Percentiles rank a stretch among this genome's conserved stretches.
Conservation (phyloP, 2,888 invertebrate genomes). For the Callinectes sapidus region DNA sequence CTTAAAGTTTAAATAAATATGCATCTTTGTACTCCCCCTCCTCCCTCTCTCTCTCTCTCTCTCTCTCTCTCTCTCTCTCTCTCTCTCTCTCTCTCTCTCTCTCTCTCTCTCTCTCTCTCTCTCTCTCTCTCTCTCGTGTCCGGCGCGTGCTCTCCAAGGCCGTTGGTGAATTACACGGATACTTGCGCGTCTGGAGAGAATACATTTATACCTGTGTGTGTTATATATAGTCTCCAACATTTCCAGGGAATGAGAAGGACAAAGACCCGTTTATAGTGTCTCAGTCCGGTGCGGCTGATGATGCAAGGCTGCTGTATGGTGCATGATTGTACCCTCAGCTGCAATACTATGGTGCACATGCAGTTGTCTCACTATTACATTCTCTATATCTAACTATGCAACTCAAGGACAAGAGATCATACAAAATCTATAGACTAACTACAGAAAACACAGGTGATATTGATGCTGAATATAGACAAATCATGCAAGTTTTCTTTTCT, state of each 20-base stretch:
- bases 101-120: not conserved
- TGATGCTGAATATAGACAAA: not conserved
- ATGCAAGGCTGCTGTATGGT: not conserved
- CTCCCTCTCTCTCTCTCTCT: not conserved
- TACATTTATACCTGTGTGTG: not conserved
- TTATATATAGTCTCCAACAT: not conserved
- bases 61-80: slow-evolving; percentile 1
- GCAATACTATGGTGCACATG: not conserved
- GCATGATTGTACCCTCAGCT: not conserved
- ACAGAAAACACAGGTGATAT: not conserved
- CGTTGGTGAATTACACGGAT: no score
- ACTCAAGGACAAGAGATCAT: not conserved
- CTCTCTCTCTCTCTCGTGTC: not conserved
- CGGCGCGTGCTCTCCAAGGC: no score
- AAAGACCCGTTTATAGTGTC: not conserved
- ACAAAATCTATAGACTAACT: not conserved
- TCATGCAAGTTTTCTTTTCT: not conserved
- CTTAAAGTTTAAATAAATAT: no score
- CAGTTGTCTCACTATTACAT: not conserved
- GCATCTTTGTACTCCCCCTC: not conserved
- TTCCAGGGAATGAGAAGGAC: not conserved
- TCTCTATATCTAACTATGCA: not conserved
- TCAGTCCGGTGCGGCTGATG: no score
- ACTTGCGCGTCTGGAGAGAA: no score
- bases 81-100: slow-evolving; percentile 1